phyloP scores from a whole-genome alignment of 2,797 vertebrate genomes.

The Cynopterus sphinx region DNA sequence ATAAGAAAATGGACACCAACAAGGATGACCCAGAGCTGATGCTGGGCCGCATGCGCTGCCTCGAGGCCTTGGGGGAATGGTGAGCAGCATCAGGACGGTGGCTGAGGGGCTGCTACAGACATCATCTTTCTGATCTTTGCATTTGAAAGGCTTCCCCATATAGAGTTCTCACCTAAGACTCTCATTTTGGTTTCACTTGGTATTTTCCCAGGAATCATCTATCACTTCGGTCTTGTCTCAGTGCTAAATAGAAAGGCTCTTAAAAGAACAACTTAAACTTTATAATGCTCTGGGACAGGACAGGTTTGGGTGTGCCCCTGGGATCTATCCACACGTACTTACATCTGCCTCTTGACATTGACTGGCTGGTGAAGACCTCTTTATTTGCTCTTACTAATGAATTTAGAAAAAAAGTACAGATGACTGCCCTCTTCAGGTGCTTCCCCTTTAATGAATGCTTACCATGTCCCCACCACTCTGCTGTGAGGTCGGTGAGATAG shows the following conservation, averaged over 20 bases:
- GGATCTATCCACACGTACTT: neutral
- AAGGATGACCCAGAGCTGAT: slow-evolving; percentile 98
- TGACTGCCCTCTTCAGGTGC: neutral
- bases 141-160: neutral
- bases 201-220: neutral
- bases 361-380: neutral
- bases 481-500: neutral
- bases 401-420: neutral
- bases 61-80: slow-evolving; percentile 99
- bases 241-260: neutral
- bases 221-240: neutral
- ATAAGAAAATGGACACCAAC: slow-evolving; percentile 98
- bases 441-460: neutral
- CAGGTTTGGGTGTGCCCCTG: neutral
- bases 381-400: neutral
- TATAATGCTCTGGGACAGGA: neutral
- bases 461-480: fast-evolving
- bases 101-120: neutral
- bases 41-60: slow-evolving; percentile 97
- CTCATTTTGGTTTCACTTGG: neutral
- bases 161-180: neutral
- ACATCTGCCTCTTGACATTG: neutral
- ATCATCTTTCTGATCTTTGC: neutral
- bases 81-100: slow-evolving; percentile 79
- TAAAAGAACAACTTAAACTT: neutral